Evolutionary conservation across 2,888 invertebrate genomes (phyloP).

Genomic region (Nomada hirtipes): DNA sequence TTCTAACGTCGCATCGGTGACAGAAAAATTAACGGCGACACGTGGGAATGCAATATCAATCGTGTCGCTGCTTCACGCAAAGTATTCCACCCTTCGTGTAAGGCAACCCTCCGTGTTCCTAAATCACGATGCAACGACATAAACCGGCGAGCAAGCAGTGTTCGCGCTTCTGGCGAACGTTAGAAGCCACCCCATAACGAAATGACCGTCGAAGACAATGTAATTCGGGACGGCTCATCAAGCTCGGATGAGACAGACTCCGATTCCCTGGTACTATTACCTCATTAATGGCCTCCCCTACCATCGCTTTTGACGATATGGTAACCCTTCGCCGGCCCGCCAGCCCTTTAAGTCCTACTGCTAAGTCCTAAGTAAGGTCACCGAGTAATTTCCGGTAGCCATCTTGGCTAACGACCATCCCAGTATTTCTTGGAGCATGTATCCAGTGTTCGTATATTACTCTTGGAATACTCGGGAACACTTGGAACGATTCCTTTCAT

Average conservation of each 20-base stretch:
- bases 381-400: conserved; percentile 84
- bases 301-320: conserved; percentile 61
- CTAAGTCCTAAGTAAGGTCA: conserved; percentile 82
- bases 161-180: conserved; percentile 46
- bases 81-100: neutral
- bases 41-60: neutral
- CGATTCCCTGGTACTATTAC: conserved; percentile 77
- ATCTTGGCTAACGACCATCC: conserved; percentile 74
- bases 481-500: too few species aligned
- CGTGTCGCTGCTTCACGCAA: neutral
- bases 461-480: neutral
- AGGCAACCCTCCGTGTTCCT: neutral
- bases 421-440: conserved; percentile 61
- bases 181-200: conserved; percentile 60
- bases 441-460: conserved; percentile 47
- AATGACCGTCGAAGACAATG: conserved; percentile 87
- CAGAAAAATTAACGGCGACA: neutral
- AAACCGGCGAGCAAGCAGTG: conserved; percentile 31
- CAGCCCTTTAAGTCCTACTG: conserved; percentile 62
- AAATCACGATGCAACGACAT: conserved; percentile 29
- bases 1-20: too few species aligned
- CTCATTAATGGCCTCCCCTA: conserved; percentile 80
- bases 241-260: conserved; percentile 77
- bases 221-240: conserved; percentile 83
- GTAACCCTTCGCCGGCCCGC: conserved; percentile 68